A percentile compares a stretch with the other conserved stretches of the same genome.
These are phyloP conservation scores for Heliconius charithonia DNA, from an alignment of 2,888 invertebrate genomes.

Conservation along the genomic window DNA sequence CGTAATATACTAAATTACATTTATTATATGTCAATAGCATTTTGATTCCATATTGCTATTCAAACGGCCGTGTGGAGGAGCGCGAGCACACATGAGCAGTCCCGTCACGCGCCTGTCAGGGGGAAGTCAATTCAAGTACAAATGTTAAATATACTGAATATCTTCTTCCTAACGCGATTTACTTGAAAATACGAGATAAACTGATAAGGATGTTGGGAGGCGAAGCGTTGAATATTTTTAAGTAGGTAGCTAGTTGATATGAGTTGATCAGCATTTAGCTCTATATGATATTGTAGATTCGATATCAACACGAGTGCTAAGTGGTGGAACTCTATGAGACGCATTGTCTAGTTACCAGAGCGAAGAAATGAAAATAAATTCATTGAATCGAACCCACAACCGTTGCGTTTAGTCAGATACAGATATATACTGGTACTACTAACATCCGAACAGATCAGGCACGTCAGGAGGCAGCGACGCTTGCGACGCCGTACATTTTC, in stretches of 20 bases:
- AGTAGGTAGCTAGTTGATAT: neutral
- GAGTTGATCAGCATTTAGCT: no score
- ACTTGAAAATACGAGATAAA: slow-evolving; percentile 6
- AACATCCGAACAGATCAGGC: no score
- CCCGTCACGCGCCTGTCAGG: slow-evolving; percentile 24
- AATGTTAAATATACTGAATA: slow-evolving; percentile 1
- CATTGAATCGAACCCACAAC: no score
- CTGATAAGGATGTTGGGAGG: neutral
- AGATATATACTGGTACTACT: no score
- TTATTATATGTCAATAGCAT: slow-evolving; percentile 14
- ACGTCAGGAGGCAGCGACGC: no score
- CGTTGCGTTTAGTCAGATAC: no score
- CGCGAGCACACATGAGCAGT: neutral
- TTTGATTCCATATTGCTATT: neutral
- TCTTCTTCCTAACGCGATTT: slow-evolving; percentile 12
- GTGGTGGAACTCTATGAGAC: no score
- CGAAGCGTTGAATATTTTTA: neutral
- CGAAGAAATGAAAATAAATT: no score
- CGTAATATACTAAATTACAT: neutral
- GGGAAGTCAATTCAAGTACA: slow-evolving; percentile 2
- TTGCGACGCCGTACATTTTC: no score
- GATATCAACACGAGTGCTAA: neutral
- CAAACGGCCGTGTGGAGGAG: neutral
- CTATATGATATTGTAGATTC: neutral
- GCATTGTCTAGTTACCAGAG: no score